A percentile compares a stretch with the other conserved stretches of the same genome.
Evolutionary conservation across 2,113 vertebrate genomes (phyloP).

Genomic region (Hyaena hyaena): DNA sequence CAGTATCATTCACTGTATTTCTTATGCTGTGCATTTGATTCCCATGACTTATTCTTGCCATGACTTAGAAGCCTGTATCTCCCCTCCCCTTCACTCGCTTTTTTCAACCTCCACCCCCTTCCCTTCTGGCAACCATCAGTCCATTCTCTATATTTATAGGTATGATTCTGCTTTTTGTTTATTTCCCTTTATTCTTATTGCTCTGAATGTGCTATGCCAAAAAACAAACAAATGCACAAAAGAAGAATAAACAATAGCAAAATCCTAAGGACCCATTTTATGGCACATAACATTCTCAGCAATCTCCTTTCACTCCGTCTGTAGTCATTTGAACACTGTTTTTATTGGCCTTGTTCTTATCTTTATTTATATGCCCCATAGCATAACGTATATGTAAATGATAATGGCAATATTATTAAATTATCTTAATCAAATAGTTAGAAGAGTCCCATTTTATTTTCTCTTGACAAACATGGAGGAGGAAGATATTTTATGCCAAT

Average conservation of each 20-base stretch:
- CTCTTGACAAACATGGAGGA: not conserved
- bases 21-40: not conserved
- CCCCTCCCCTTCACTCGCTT: not conserved
- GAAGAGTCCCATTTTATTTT: constrained; percentile 23
- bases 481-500: not conserved
- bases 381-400: not conserved
- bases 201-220: not conserved
- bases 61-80: not conserved
- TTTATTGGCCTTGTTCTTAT: not conserved
- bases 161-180: not conserved
- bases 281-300: not conserved
- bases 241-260: not conserved
- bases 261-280: not conserved
- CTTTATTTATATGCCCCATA: not conserved
- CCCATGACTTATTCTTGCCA: not conserved
- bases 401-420: not conserved
- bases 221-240: not conserved
- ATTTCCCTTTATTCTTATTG: not conserved
- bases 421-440: not conserved
- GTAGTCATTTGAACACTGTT: not conserved
- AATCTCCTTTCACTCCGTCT: not conserved
- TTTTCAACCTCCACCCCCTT: not conserved
- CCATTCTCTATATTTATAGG: not conserved
- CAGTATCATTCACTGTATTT: not conserved
- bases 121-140: not conserved